phyloP scores from a whole-genome alignment of 2,888 invertebrate species.

The Eucriotettix oculatus region DNA sequence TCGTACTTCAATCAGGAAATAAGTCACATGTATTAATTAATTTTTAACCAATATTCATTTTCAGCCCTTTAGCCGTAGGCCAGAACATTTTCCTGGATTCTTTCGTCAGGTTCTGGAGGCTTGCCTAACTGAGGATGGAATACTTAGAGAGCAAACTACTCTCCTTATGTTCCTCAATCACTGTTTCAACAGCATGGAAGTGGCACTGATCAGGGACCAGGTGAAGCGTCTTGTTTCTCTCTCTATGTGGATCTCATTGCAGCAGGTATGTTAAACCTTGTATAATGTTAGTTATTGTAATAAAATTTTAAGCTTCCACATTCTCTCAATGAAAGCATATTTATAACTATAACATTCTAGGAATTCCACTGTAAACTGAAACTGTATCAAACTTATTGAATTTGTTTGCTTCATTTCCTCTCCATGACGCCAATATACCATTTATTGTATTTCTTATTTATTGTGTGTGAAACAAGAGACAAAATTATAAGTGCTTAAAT shows the following conservation, averaged over 20 bases:
- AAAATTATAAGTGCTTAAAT: no score
- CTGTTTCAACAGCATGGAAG: conserved; percentile 95
- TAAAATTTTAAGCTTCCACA: no score
- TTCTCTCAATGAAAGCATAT: no score
- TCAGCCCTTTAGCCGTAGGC: conserved; percentile 59
- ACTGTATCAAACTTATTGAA: no score
- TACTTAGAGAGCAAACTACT: conserved; percentile 59
- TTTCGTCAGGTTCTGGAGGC: conserved; percentile 65
- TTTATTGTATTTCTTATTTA: no score
- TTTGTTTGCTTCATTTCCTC: no score
- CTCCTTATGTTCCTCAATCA: conserved; percentile 86
- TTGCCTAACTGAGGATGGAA: conserved; percentile 44
- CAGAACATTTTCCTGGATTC: conserved; percentile 62
- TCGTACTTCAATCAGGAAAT: background rate
- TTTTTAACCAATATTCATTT: conserved; percentile 15
- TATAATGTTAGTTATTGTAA: no score
- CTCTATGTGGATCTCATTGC: conserved; percentile 83
- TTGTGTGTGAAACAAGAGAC: no score
- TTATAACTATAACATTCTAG: no score
- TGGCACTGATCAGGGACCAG: conserved; percentile 81
- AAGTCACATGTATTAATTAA: background rate
- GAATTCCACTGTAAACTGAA: no score
- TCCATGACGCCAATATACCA: no score
- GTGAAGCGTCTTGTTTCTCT: conserved; percentile 81
- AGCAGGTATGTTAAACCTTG: conserved; percentile 39